Conservation (phyloP, 1,140 invertebrate genomes). For the Trichogramma pretiosum region DNA sequence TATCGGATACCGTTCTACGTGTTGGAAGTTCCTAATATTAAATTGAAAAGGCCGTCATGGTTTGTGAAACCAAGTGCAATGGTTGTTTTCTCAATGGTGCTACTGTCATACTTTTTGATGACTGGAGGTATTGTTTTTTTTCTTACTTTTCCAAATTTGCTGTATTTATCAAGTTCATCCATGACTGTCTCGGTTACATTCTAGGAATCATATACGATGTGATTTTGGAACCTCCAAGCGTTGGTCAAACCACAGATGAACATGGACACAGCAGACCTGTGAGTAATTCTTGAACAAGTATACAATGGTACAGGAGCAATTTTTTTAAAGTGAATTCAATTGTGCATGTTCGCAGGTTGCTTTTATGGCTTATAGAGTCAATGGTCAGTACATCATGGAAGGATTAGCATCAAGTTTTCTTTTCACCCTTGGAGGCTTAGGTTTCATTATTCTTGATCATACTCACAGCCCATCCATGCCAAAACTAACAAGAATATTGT, state of each 20-base stretch:
- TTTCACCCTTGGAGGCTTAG: slow-evolving; percentile 89
- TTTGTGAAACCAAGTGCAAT: slow-evolving; percentile 86
- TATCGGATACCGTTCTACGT: slow-evolving; percentile 74
- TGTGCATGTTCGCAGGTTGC: slow-evolving; percentile 79
- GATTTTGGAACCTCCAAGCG: slow-evolving; percentile 95
- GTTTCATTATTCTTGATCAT: slow-evolving; percentile 92
- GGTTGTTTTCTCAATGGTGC: slow-evolving; percentile 81
- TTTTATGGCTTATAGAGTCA: slow-evolving; percentile 96
- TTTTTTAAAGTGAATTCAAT: too few relatives aligned
- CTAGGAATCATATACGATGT: slow-evolving; percentile 97
- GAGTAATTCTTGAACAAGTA: too few relatives aligned
- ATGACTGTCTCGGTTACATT: slow-evolving; percentile 27
- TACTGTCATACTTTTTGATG: slow-evolving; percentile 94
- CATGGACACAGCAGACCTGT: slow-evolving; percentile 88
- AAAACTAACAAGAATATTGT: slow-evolving; percentile 82
- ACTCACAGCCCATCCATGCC: slow-evolving; percentile 87
- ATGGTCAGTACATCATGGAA: slow-evolving; percentile 99
- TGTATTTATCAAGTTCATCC: slow-evolving; percentile 4
- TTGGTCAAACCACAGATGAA: slow-evolving; percentile 95
- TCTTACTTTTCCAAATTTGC: not conserved
- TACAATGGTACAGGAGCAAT: not conserved
- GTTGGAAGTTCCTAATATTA: slow-evolving; percentile 85
- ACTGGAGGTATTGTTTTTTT: slow-evolving; percentile 83
- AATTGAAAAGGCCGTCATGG: slow-evolving; percentile 86
- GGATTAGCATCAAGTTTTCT: slow-evolving; percentile 93